Evolutionary conservation across 1,140 invertebrate species (phyloP).

Genomic region (Temnothorax longispinosus): DNA sequence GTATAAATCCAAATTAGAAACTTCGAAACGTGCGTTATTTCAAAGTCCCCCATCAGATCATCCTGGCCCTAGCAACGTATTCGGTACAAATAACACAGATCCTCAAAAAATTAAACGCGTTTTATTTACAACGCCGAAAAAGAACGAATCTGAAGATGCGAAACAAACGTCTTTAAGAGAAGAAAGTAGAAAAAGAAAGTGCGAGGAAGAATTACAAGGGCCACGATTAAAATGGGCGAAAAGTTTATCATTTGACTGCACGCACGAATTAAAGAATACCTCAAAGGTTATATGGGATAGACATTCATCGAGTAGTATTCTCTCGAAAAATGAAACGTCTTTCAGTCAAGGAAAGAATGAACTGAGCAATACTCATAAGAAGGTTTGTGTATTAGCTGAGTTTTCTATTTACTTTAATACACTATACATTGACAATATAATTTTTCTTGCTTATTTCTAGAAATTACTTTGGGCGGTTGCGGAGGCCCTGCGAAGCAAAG

Average conservation of each 20-base stretch:
- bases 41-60: constrained; percentile 86
- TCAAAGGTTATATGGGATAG: constrained; percentile 69
- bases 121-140: constrained; percentile 87
- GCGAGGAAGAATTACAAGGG: constrained; percentile 85
- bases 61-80: constrained; percentile 80
- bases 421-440: background rate
- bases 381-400: constrained; percentile 83
- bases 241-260: constrained; percentile 88
- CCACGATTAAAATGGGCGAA: constrained; percentile 86
- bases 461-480: constrained; percentile 91
- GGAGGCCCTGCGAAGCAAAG: constrained; percentile 88
- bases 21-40: constrained; percentile 88
- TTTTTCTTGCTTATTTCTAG: constrained; percentile 82
- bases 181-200: constrained; percentile 85
- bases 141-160: constrained; percentile 69
- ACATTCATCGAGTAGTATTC: constrained; percentile 73
- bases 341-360: constrained; percentile 78
- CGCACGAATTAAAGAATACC: constrained; percentile 72
- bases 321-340: constrained; percentile 63
- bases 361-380: constrained; percentile 88
- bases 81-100: constrained; percentile 62
- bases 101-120: constrained; percentile 86
- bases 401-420: background rate
- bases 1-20: constrained; percentile 81
- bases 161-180: constrained; percentile 62